Conservation (phyloP, 2,888 invertebrate genomes). For the Smittia sp. region DNA sequence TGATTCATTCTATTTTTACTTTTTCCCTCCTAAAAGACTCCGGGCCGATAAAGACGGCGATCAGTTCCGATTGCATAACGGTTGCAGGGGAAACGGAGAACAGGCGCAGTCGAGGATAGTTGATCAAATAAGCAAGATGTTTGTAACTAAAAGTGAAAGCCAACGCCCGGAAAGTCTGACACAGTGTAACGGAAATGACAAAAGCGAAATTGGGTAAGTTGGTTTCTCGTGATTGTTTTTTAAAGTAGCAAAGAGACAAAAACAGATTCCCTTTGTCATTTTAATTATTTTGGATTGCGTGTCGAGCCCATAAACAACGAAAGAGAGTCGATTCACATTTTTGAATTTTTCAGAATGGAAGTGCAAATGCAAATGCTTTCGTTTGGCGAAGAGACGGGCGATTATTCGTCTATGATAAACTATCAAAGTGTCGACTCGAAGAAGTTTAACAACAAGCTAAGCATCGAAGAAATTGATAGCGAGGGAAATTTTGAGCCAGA, state of each 20-base stretch:
- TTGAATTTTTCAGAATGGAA: constrained; percentile 25
- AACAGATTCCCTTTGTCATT: constrained; percentile 18
- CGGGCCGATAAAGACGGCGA: not conserved
- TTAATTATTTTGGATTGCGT: constrained; percentile 12
- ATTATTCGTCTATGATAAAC: constrained; percentile 16
- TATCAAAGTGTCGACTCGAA: constrained; percentile 36
- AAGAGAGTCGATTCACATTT: not conserved
- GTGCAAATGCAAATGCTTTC: constrained; percentile 15
- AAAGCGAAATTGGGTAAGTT: constrained; percentile 38
- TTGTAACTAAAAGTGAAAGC: constrained; percentile 36
- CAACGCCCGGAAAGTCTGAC: constrained; percentile 38
- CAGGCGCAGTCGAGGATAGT: constrained; percentile 18
- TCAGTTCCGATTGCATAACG: constrained; percentile 39
- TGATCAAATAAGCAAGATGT: constrained; percentile 32
- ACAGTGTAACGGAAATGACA: constrained; percentile 24
- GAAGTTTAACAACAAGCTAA: constrained; percentile 30
- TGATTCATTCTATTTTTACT: constrained; percentile 3
- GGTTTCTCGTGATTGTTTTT: constrained; percentile 1
- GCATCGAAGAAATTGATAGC: constrained; percentile 16
- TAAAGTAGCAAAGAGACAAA: not conserved
- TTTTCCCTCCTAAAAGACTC: not conserved
- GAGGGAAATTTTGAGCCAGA: constrained; percentile 44
- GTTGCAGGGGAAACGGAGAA: too few relatives aligned
- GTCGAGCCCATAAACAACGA: not conserved
- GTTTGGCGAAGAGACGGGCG: constrained; percentile 20